Conservation (phyloP, 2,888 invertebrate species). For the Phymatocera aterrima region DNA sequence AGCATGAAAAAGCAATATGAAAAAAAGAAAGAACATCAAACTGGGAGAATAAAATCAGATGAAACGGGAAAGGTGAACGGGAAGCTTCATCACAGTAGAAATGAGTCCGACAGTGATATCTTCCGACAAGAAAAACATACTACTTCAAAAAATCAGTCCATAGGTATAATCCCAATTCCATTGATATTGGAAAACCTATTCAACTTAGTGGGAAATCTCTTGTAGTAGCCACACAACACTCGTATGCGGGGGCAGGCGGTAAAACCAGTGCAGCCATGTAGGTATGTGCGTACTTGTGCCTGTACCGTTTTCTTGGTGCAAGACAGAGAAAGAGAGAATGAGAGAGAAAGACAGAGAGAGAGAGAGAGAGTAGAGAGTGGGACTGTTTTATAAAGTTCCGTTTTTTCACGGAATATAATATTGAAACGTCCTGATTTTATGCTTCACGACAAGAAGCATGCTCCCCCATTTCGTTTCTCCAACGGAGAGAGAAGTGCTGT, state of each 20-base stretch:
- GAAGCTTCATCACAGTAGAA: neutral
- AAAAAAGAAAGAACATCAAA: too few relatives aligned
- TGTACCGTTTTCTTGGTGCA: neutral
- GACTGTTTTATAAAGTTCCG: neutral
- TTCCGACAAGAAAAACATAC: neutral
- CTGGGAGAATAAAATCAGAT: too few relatives aligned
- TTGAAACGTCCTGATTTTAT: conserved; percentile 15
- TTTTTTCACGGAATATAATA: neutral
- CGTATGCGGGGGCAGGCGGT: neutral
- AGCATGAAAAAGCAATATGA: neutral
- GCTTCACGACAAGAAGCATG: conserved; percentile 5
- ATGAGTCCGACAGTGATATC: neutral
- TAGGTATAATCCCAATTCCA: neutral
- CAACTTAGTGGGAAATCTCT: too few relatives aligned
- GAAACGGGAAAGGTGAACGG: neutral
- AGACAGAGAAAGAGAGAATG: too few relatives aligned
- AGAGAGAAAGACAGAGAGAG: too few relatives aligned
- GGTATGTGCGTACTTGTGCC: neutral
- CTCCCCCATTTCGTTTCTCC: neutral
- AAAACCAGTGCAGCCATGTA: neutral
- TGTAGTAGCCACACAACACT: neutral
- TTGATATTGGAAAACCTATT: neutral
- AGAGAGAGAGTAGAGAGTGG: too few relatives aligned
- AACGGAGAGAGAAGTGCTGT: neutral
- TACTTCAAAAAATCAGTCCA: neutral